Conservation (phyloP, 2,888 invertebrate species). For the Erebia aethiops region DNA sequence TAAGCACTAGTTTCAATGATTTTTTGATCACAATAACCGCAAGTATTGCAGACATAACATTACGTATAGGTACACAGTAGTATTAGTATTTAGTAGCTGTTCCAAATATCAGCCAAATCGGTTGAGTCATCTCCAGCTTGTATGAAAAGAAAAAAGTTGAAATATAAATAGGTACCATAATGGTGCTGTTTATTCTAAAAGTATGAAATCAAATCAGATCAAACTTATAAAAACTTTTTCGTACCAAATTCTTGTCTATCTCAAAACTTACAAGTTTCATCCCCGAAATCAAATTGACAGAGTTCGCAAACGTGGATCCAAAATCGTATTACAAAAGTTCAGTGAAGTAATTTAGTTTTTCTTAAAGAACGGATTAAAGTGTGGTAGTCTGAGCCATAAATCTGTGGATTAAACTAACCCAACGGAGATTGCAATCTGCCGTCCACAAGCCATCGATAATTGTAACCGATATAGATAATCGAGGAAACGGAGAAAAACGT, state of each 20-base stretch:
- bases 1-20: not conserved
- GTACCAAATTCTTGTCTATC: not conserved
- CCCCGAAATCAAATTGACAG: conserved; percentile 10
- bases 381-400: conserved; percentile 70
- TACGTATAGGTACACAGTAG: too few relatives aligned
- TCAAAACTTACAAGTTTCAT: conserved; percentile 18
- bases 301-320: conserved; percentile 29
- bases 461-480: conserved; percentile 70
- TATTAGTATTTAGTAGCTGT: too few relatives aligned
- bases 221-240: not conserved
- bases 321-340: conserved; percentile 40
- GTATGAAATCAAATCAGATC: not conserved
- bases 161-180: too few relatives aligned
- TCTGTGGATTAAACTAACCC: conserved; percentile 76
- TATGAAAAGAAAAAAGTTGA: too few relatives aligned
- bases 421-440: conserved; percentile 75
- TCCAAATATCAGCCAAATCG: too few relatives aligned
- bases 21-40: not conserved
- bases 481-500: conserved; percentile 44
- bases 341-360: conserved; percentile 55
- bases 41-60: too few relatives aligned
- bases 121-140: too few relatives aligned
- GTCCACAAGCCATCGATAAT: conserved; percentile 72
- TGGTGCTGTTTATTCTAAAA: not conserved
- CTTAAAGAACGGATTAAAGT: conserved; percentile 66